Evolutionary conservation across 2,797 vertebrate species (phyloP), one percentile per base, ranked within the genome.

Genomic region (Protosalanx chinensis): DNA sequence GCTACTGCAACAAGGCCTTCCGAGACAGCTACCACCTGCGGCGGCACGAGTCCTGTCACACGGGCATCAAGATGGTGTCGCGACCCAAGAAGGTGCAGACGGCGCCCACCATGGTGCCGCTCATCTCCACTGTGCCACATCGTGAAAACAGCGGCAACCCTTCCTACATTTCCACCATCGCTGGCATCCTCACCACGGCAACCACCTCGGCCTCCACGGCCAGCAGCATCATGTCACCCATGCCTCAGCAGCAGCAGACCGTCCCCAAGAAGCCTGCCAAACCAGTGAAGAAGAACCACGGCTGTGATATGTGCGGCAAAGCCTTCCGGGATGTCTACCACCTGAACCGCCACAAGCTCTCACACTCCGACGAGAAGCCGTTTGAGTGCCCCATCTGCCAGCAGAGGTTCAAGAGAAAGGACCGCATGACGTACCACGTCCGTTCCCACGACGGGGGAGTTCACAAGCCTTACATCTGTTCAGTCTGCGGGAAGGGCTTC

Each of bases 331-430:
- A 98, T 33, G 97, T 98, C 74, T 98, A 98, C 89, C 97, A 98
- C 86, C 95, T 98, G 76, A 98, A 98, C 86, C 88, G 97, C 75
- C 97, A 98, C 92, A 98, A 98, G 94, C 93, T 98, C 72, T 98
- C 97, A 5, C 97, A 98, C 85, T 98, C 97, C 0, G 97, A 98
- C 0, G 97, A 98, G 83, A 98, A 98, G 84, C 97, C 97, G 27
- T 98, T 98, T 18, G 96, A 98, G 88, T 98, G 97, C 87, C 97
- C 96, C 57, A 95, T 98, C 88, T 98, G 97, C 87, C 96, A 98
- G 87, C 97, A 98, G 91, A 95, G 97, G 82, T 98, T 98, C 89
- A 98, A 98, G 88, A 94, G 97, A 71, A 98, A 98, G 93, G 97
- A 98, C 88, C 95, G 97, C 80, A 98, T 98, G 97, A 98, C 96